Conservation (phyloP, 2,113 vertebrate genomes). For the Lichenostomus cassidix region DNA sequence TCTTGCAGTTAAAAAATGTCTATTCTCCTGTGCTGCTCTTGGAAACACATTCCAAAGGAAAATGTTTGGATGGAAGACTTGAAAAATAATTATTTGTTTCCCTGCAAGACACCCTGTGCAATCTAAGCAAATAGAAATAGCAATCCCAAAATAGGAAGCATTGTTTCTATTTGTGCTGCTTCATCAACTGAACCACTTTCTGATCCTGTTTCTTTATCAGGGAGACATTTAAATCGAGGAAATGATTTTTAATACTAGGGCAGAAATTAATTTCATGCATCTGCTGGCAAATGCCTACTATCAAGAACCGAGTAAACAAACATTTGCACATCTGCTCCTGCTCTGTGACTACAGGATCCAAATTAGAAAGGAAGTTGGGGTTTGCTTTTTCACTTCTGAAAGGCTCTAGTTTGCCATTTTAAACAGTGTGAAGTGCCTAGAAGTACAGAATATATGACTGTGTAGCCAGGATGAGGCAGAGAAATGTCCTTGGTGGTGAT, state of each 20-base stretch:
- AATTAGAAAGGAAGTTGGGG: background rate
- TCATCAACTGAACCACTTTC: slow-evolving; percentile 50
- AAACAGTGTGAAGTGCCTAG: background rate
- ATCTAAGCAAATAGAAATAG: slow-evolving; percentile 61
- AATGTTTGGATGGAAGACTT: slow-evolving; percentile 52
- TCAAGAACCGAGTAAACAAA: slow-evolving; percentile 64
- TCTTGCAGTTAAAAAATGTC: background rate
- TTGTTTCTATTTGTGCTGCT: slow-evolving; percentile 64
- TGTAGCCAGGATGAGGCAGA: background rate
- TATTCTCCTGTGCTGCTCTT: background rate
- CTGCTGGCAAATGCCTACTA: slow-evolving; percentile 66
- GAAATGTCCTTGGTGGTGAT: background rate
- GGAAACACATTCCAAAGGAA: slow-evolving; percentile 7
- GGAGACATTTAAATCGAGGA: slow-evolving; percentile 67
- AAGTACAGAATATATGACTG: background rate
- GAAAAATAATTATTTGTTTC: slow-evolving; percentile 65
- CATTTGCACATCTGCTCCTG: slow-evolving; percentile 60
- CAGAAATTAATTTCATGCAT: slow-evolving; percentile 76
- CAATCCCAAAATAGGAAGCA: slow-evolving; percentile 45
- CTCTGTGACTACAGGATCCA: slow-evolving; percentile 24
- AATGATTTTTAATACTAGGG: slow-evolving; percentile 68
- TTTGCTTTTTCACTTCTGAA: background rate
- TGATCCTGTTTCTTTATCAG: slow-evolving; percentile 60
- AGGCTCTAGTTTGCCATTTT: background rate
- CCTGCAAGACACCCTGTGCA: slow-evolving; percentile 28